A percentile compares a stretch with the other conserved stretches of the same genome.
These are phyloP conservation scores for Propithecus deckenii DNA, from an alignment of 2,797 vertebrate species.

Conservation along the genomic window DNA sequence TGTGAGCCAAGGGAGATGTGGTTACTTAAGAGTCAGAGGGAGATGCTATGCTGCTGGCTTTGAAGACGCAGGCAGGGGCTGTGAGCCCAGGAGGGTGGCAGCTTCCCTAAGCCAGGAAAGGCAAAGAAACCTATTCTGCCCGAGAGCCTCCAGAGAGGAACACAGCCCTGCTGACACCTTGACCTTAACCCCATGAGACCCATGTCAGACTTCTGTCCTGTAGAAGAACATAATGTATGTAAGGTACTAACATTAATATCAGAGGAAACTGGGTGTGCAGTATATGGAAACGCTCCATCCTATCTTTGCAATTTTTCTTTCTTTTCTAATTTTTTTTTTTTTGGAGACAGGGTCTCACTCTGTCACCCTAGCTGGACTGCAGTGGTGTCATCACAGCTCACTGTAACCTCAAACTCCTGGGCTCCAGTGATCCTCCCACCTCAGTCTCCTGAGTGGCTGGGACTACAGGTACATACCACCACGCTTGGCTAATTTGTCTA, in stretches of 20 bases:
- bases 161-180: neutral
- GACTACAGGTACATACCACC: neutral
- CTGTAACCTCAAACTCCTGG: neutral
- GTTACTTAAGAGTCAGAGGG: neutral
- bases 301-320: neutral
- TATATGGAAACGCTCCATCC: neutral
- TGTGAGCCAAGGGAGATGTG: neutral
- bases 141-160: neutral
- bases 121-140: too few species aligned
- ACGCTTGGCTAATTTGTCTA: too few species aligned
- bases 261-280: neutral
- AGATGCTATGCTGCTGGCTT: neutral
- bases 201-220: neutral
- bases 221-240: neutral
- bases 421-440: neutral
- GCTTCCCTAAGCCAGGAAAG: neutral
- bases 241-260: neutral
- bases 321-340: too few species aligned
- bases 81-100: neutral
- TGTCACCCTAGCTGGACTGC: neutral
- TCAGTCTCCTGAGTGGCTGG: neutral
- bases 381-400: neutral
- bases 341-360: too few species aligned
- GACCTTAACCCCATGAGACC: neutral
- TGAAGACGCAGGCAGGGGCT: neutral